Base-by-base conservation (phyloP, 2,113 vertebrate genomes). In the Peromyscus leucopus region DNA sequence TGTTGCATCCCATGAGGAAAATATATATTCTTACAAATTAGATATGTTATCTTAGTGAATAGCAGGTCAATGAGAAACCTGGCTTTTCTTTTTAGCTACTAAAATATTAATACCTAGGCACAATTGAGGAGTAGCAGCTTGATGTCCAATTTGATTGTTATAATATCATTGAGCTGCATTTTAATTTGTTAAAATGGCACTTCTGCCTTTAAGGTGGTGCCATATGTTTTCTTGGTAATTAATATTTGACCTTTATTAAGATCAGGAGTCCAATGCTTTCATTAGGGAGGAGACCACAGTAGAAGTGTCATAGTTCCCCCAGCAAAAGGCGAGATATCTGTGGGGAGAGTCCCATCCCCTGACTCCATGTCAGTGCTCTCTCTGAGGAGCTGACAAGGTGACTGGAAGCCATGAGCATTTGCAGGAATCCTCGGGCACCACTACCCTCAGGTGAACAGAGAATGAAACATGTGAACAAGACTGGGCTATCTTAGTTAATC, bases 41-140 rank as follows among this genome's bases (percentile, higher is more conserved):
- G 55, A 89, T 95, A 39, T 94, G 84, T 95, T 93, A 95, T 92
- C 93, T 85, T 79, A 93, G 88, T 93, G 90, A 96, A n/a, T 90
- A 93, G 82, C 75, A 96, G 91, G 31, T 96, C 94, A 97, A 36
- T 91, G 93, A 94, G 78, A 94, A 97, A 67, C 48, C 89, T 96
- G 61, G 48, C 92, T 86, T 95, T 97, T 97, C 91, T 97, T 86
- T 67, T 88, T 33, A 95, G 78, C 89, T 95, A 93, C 96, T 96
- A 59, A 97, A 97, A 96, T 97, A 96, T 96, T 97, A 97, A 97
- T 89, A 89, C 86, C 46, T 90, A 65, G 85, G 63, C 42, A 96
- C 88, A 97, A 94, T 89, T 65, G 42, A 91, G 78, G 74, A 86
- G 67, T 72, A 93, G 36, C 59, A 71, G 61, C 51, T 79, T 93